These are phyloP conservation scores for Cyprinodon tularosa DNA, from an alignment of 2,113 vertebrate genomes.

Conservation along the genomic window DNA sequence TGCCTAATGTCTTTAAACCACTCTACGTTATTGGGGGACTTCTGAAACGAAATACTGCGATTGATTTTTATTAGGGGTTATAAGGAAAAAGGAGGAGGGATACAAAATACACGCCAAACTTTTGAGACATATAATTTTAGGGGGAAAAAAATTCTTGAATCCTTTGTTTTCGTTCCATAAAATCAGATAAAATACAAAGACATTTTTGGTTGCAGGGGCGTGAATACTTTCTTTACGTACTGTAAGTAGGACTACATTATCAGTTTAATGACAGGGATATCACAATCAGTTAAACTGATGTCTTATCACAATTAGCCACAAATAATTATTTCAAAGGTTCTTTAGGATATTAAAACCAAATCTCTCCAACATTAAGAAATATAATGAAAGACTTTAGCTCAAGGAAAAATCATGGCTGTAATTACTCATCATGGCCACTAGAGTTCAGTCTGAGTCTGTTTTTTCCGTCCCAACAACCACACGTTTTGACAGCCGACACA, in stretches of 20 bases:
- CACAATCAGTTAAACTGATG: background rate
- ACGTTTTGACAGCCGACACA: conserved; percentile 75
- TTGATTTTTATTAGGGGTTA: too few relatives aligned
- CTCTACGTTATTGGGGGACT: too few relatives aligned
- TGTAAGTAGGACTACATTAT: background rate
- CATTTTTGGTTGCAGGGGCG: background rate
- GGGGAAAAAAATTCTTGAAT: background rate
- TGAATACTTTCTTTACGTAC: background rate
- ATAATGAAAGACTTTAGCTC: too few relatives aligned
- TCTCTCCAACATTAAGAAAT: background rate
- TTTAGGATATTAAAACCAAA: background rate
- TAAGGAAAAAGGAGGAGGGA: background rate
- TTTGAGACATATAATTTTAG: background rate
- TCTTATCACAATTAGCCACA: background rate
- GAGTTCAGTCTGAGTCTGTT: conserved; percentile 64
- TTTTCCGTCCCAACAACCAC: conserved; percentile 53
- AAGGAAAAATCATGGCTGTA: conserved; percentile 2
- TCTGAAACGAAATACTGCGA: too few relatives aligned
- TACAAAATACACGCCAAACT: background rate
- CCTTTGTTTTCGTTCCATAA: background rate
- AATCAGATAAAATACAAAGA: background rate
- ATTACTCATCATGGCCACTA: conserved; percentile 61
- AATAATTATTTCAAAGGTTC: background rate
- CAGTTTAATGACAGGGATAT: background rate
- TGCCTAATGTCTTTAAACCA: too few relatives aligned